These are phyloP conservation scores for Crypturellus undulatus DNA, from an alignment of 2,113 vertebrate species.

Conservation along the genomic window DNA sequence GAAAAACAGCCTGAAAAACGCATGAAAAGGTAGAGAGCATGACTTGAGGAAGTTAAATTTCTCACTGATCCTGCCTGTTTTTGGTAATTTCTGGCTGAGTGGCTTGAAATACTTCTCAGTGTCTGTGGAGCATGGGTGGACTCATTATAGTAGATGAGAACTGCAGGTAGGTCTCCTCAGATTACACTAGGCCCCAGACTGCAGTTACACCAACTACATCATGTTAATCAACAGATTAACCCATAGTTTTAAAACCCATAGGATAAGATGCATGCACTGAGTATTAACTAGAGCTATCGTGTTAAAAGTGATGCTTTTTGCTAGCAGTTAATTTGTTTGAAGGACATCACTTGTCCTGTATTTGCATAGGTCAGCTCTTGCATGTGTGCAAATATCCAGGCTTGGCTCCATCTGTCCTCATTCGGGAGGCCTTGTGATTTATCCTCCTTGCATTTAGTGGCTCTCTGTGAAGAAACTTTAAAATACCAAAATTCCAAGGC, in stretches of 20 bases:
- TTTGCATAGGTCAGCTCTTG: not conserved
- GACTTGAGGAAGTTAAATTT: not conserved
- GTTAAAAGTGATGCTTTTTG: not conserved
- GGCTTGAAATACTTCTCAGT: not conserved
- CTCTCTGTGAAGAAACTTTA: not conserved
- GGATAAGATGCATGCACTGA: not conserved
- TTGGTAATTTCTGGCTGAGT: not conserved
- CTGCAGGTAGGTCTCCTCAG: not conserved
- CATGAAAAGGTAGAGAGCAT: rapidly evolving
- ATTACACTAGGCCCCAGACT: not conserved
- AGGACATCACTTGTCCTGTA: not conserved
- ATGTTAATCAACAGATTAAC: not conserved
- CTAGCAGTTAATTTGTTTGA: not conserved
- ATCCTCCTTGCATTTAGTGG: not conserved
- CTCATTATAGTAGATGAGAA: rapidly evolving
- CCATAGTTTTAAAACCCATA: not conserved
- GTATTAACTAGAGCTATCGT: not conserved
- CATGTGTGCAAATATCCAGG: not conserved
- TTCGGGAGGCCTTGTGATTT: constrained; percentile 3
- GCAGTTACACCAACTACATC: not conserved
- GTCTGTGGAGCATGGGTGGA: not conserved
- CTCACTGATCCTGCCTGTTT: not conserved
- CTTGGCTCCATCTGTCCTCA: not conserved
- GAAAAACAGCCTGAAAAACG: not conserved
- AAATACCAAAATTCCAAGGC: constrained; percentile 23